phyloP scores from a whole-genome alignment of 2,797 vertebrate species.

The Sandelia bainsii region DNA sequence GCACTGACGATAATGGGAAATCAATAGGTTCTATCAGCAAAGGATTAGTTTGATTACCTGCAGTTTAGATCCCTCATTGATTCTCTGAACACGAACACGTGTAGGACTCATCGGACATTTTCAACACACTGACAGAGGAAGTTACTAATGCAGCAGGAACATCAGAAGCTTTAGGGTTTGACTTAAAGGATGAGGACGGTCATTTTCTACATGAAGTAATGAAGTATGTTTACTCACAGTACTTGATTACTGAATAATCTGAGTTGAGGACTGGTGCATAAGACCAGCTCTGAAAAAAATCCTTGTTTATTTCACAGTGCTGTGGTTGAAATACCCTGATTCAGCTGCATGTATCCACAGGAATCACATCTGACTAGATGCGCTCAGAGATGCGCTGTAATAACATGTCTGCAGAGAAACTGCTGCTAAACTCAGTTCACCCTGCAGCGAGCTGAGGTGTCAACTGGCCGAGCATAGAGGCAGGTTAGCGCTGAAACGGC shows the following conservation, averaged over 20 bases:
- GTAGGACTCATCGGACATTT: conserved; percentile 5
- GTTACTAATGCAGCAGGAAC: background rate
- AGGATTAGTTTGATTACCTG: conserved; percentile 61
- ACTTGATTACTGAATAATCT: no score
- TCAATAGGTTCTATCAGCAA: conserved; percentile 43
- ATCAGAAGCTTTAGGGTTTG: no score
- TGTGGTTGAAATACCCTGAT: background rate
- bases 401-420: background rate
- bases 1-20: conserved; percentile 22
- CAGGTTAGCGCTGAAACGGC: conserved; percentile 13
- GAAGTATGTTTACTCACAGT: no score
- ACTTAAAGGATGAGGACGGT: no score
- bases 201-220: no score
- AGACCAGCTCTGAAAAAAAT: background rate
- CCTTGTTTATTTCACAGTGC: background rate
- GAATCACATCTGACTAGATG: background rate
- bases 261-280: background rate
- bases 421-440: conserved; percentile 26
- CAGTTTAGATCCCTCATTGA: conserved; percentile 4
- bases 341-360: background rate
- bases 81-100: background rate
- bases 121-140: background rate
- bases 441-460: conserved; percentile 41
- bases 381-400: conserved; percentile 5
- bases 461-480: conserved; percentile 36